Conservation (phyloP, 2,797 vertebrate genomes). For the Galagoides demidoff region DNA sequence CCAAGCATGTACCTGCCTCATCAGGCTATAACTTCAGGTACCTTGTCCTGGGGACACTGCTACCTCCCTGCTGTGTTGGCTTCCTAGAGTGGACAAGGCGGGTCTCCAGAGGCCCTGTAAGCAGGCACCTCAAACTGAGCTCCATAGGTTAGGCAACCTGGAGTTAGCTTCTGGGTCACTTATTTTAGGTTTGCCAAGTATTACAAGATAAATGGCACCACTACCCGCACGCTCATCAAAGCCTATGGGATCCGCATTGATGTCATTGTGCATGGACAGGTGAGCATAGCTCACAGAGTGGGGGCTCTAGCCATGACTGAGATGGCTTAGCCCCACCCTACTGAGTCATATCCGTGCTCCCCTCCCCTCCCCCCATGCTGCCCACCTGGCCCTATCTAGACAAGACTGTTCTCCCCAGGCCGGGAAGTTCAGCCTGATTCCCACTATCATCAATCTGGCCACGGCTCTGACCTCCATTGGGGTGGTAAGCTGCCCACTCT, state of each 20-base stretch:
- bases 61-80: neutral
- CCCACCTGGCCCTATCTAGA: neutral
- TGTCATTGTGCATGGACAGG: slow-evolving; percentile 95
- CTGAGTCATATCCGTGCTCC: no score
- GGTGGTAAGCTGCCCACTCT: slow-evolving; percentile 89
- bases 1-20: slow-evolving; percentile 86
- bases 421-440: slow-evolving; percentile 95
- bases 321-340: neutral
- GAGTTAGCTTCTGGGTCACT: neutral
- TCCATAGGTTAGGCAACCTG: neutral
- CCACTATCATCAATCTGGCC: slow-evolving; percentile 95
- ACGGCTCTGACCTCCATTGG: slow-evolving; percentile 95
- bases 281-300: slow-evolving; percentile 68
- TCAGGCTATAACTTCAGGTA: slow-evolving; percentile 93
- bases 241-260: slow-evolving; percentile 95
- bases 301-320: neutral
- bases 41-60: neutral
- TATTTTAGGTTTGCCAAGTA: slow-evolving; percentile 93
- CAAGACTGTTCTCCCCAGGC: slow-evolving; percentile 86
- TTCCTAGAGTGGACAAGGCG: neutral
- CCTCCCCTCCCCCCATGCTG: no score
- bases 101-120: neutral
- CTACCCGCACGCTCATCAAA: slow-evolving; percentile 92
- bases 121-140: accelerated
- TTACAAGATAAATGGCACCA: slow-evolving; percentile 88